Base-by-base conservation (phyloP, 2,797 vertebrate species). In the Miichthys miiuy region DNA sequence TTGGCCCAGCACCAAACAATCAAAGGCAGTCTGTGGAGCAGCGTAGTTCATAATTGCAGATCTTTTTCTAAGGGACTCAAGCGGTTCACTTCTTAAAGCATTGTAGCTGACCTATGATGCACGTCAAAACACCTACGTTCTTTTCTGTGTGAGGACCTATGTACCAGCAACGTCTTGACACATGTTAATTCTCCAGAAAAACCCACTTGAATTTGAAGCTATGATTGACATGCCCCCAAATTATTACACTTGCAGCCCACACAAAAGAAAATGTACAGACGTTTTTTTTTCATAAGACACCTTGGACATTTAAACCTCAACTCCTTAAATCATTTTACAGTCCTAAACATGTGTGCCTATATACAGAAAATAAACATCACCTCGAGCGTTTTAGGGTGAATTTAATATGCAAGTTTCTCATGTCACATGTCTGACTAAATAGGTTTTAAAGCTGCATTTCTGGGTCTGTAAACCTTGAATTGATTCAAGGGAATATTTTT, bases 401-500 rank as follows among this genome's bases (percentile, higher is more conserved):
- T 6, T 57, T 30, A 68, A 56, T 64, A 30, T n/a, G 9, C 12
- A 41, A 18, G 20, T 67, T 67, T 65, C 12, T 63, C 34, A 25
- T 25, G 46, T 74, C 30, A 51, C 27, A 13, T 48, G 14, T 61
- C 51, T 46, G 34, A 63, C 70, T 76, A 67, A 83, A 82, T n/a
- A 73, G 51, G 12, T 25, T 72, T 70, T 65, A 64, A 82, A 72
- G 47, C 38, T 25, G 23, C 13, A 56, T 17, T 66, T 48, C 68
- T 57, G 38, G 72, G 21, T 72, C 54, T 70, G 42, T 77, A 50
- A 77, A 78, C 21, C 54, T 58, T 20, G 30, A 75, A 79, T 66
- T 74, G 60, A 86, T 84, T 84, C 56, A 27, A 65, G 17, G 61
- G 46, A 77, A 71, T 84, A 58, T 72, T 9, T 79, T 79, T 70